Percentiles rank a stretch among this genome's conserved stretches.
These are phyloP conservation scores for Xanthostigma xanthostigma DNA, from an alignment of 2,888 invertebrate genomes.

Conservation along the genomic window DNA sequence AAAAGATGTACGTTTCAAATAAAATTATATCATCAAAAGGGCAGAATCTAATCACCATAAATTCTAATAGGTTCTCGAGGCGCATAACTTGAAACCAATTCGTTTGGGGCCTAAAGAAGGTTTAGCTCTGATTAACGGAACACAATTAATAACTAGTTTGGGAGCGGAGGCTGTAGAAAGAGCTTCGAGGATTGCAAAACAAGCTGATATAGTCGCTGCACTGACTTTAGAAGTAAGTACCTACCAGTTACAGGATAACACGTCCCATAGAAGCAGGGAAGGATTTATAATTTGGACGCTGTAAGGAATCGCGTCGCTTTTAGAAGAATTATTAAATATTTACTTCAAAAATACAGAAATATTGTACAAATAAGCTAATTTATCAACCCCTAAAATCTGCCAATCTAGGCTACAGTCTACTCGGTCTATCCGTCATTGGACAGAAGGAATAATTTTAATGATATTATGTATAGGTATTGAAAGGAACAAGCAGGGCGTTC, in stretches of 20 bases:
- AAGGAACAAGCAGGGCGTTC: slow-evolving; percentile 47
- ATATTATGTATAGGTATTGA: slow-evolving; percentile 29
- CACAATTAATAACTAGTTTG: slow-evolving; percentile 47
- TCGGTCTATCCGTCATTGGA: too few relatives aligned
- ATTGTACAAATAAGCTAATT: too few relatives aligned
- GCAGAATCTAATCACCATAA: background rate
- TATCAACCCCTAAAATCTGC: too few relatives aligned
- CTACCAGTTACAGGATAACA: too few relatives aligned
- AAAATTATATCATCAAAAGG: background rate
- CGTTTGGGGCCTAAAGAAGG: slow-evolving; percentile 46
- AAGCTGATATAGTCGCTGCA: slow-evolving; percentile 49
- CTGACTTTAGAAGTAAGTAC: slow-evolving; percentile 34
- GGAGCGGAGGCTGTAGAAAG: slow-evolving; percentile 47
- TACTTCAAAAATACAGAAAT: too few relatives aligned
- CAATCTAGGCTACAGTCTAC: too few relatives aligned
- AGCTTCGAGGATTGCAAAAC: slow-evolving; percentile 38
- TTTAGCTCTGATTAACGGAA: slow-evolving; percentile 48
- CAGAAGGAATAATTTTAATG: too few relatives aligned
- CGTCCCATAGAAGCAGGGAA: too few relatives aligned
- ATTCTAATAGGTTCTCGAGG: slow-evolving; percentile 26
- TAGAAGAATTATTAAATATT: too few relatives aligned
- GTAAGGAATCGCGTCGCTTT: too few relatives aligned
- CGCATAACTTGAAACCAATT: slow-evolving; percentile 38
- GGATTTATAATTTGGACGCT: too few relatives aligned
- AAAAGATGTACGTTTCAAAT: slow-evolving; percentile 27